These are phyloP conservation scores for Otolemur crassicaudatus DNA, from an alignment of 2,797 vertebrate genomes.

Conservation along the genomic window DNA sequence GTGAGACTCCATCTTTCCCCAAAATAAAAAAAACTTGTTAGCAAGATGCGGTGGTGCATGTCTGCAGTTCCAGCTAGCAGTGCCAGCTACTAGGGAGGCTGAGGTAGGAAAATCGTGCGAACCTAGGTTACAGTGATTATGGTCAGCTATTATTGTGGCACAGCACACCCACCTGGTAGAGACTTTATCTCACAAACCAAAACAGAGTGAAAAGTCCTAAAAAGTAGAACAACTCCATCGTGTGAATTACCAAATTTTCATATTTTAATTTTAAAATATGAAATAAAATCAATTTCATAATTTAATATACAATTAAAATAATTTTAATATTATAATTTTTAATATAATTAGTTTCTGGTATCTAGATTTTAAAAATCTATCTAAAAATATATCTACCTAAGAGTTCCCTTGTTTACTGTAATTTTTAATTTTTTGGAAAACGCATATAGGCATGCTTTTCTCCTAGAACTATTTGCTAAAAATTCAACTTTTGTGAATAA, in stretches of 20 bases:
- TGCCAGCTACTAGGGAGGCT: neutral
- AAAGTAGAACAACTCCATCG: neutral
- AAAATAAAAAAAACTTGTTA: neutral
- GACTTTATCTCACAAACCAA: neutral
- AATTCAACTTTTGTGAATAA: neutral
- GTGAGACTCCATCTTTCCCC: neutral
- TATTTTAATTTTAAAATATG: neutral
- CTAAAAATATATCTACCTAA: neutral
- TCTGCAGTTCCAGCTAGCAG: neutral
- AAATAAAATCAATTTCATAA: too few relatives aligned
- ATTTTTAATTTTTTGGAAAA: neutral
- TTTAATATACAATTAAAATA: too few relatives aligned
- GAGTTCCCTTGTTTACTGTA: neutral
- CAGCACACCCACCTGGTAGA: neutral
- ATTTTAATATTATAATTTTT: neutral
- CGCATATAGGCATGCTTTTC: neutral
- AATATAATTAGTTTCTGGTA: neutral
- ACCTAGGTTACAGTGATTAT: neutral
- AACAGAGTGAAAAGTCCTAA: neutral
- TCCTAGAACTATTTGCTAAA: neutral
- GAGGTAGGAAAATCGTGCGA: neutral
- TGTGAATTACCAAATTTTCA: neutral
- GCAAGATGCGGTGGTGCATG: rapidly evolving
- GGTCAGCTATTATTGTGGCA: neutral
- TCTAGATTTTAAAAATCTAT: neutral